Base-by-base conservation (phyloP, 1,140 invertebrate genomes). In the Cheumatopsyche charites region DNA sequence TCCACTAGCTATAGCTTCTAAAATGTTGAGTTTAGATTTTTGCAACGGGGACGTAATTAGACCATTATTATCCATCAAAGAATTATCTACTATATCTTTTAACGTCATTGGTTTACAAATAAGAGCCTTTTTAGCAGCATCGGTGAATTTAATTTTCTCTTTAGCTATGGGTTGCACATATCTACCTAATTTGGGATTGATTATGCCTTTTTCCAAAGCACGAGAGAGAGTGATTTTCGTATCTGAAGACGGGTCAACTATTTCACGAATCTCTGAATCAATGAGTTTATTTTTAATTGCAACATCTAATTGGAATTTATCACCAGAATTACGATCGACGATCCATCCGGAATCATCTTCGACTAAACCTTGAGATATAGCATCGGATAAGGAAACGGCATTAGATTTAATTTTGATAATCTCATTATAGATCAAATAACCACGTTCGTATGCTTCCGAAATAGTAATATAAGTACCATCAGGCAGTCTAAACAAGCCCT, bases 101-200 rank as follows among this genome's bases (percentile, higher is more conserved):
- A 98, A 84, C 6, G 94, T 95, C 83, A 95, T 88, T 0, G 96
- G 96, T 84, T 94, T 95, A 19, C 90, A 87, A 71, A 98, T 92
- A 29, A 94, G 83, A 62, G 91, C 88, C 67, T 91, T 86, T 73
- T 89, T 87, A 69, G 90, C 86, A 41, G 96, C 96, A 79, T 96
- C 92, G 73, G 88, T 86, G 49, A 96, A 89, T 36, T 89, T 86
- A 36, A 97, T 78, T 79, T 90, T 91, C 79, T 93, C 90, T 79
- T 90, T 87, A 47, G 87, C 90, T 52, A 89, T 78, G 76, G 87
- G 87, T 77, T 96, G 90, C 67, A 92, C 80, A 78, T 93, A 97
- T 75, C 90, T 91, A 70, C 93, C 91, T 68, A 88, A 85, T 79
- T 93, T 90, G 2, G 89, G 85, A 83, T 94, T 91, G 21, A 97